A percentile compares a stretch with the other conserved stretches of the same genome.
These are phyloP conservation scores for Rugalucina vietnamica DNA, from an alignment of 2,888 invertebrate species.

Conservation along the genomic window DNA sequence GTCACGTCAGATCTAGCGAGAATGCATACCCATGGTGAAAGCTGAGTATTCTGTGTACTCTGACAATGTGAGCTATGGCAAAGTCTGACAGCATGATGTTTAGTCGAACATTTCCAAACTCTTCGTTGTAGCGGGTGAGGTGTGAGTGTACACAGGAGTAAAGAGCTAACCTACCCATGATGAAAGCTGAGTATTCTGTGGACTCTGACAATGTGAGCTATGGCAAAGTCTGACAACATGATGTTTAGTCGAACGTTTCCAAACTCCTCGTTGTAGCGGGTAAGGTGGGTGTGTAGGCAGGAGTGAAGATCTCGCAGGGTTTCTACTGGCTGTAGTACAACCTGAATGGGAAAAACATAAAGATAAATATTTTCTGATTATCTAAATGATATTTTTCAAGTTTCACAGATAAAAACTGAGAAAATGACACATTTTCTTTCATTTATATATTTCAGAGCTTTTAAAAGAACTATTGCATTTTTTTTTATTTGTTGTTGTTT, in stretches of 20 bases:
- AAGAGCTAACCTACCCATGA: constrained; percentile 82
- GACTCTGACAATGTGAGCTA: constrained; percentile 81
- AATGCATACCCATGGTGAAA: constrained; percentile 83
- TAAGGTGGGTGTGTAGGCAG: constrained; percentile 81
- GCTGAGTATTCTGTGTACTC: constrained; percentile 82
- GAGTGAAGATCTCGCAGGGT: constrained; percentile 79
- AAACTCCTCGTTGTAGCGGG: constrained; percentile 83
- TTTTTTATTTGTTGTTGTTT: too few species aligned
- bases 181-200: constrained; percentile 83
- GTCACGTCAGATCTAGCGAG: too few species aligned
- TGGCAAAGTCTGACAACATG: constrained; percentile 82
- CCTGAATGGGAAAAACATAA: too few species aligned
- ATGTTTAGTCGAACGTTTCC: constrained; percentile 81
- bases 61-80: constrained; percentile 81
- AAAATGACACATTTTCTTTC: too few species aligned
- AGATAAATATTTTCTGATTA: too few species aligned
- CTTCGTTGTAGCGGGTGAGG: constrained; percentile 83
- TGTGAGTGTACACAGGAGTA: constrained; percentile 80
- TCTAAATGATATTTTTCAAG: too few species aligned
- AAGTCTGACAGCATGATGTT: constrained; percentile 83
- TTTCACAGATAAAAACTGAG: too few species aligned
- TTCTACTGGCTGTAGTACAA: constrained; percentile 80
- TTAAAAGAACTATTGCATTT: too few species aligned
- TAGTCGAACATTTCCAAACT: constrained; percentile 82
- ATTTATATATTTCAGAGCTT: too few species aligned